phyloP scores from a whole-genome alignment of 2,888 invertebrate genomes.

The Neoitamus cyanurus region DNA sequence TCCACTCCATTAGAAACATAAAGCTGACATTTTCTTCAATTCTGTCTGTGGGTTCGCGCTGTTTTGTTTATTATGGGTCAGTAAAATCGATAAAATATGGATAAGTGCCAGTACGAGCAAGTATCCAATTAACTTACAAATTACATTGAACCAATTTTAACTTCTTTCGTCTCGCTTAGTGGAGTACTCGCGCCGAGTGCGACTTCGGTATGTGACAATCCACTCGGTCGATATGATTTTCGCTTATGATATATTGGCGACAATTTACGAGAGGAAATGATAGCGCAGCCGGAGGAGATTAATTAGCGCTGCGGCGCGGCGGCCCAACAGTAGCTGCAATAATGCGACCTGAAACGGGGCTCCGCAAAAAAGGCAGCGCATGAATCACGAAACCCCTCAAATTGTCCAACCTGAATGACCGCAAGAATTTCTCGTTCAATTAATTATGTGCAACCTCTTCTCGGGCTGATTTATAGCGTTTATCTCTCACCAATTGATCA shows the following conservation, averaged over 20 bases:
- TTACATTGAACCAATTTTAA: slow-evolving; percentile 38
- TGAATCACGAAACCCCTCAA: not conserved
- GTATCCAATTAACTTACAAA: slow-evolving; percentile 45
- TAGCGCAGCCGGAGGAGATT: slow-evolving; percentile 21
- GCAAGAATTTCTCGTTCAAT: not conserved
- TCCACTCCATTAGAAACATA: slow-evolving; percentile 31
- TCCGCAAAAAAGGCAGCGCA: not conserved
- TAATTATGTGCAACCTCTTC: slow-evolving; percentile 6
- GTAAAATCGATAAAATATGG: slow-evolving; percentile 41
- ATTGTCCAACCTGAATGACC: not conserved
- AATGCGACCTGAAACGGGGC: not conserved
- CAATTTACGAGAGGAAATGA: slow-evolving; percentile 27
- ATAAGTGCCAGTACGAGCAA: slow-evolving; percentile 15
- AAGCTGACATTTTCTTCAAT: slow-evolving; percentile 27
- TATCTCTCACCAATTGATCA: slow-evolving; percentile 11
- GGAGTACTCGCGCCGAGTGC: not conserved
- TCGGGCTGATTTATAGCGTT: not conserved
- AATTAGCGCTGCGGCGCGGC: not conserved
- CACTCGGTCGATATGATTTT: not conserved
- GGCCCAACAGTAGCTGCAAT: not conserved
- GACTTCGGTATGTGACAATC: slow-evolving; percentile 21
- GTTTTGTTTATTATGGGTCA: slow-evolving; percentile 31
- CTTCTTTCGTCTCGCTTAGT: not conserved
- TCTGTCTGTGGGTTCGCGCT: slow-evolving; percentile 11
- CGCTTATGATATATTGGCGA: slow-evolving; percentile 36